Conservation (phyloP, 1,140 invertebrate species). For the Hycleus phaleratus region DNA sequence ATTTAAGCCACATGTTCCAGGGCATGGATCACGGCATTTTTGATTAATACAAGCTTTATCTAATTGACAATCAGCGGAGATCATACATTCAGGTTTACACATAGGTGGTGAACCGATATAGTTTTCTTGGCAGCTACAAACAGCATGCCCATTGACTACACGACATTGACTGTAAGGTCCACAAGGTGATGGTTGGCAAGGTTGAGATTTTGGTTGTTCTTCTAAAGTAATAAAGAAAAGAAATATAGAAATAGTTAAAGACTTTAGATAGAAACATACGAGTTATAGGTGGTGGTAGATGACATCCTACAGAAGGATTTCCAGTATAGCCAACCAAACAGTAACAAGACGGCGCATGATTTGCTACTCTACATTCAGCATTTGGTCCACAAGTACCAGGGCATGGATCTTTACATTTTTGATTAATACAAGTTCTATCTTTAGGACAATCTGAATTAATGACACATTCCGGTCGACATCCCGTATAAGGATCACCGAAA, state of each 20-base stretch:
- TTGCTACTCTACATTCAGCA: conserved; percentile 68
- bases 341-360: conserved; percentile 66
- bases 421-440: conserved; percentile 58
- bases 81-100: conserved; percentile 56
- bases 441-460: conserved; percentile 61
- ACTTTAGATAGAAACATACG: conserved; percentile 39
- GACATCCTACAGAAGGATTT: conserved; percentile 60
- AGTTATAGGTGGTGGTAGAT: conserved; percentile 40
- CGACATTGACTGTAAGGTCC: conserved; percentile 61
- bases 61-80: conserved; percentile 52
- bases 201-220: conserved; percentile 45
- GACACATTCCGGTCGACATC: conserved; percentile 64
- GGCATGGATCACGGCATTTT: conserved; percentile 56
- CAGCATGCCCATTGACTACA: conserved; percentile 49
- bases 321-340: conserved; percentile 56
- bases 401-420: conserved; percentile 63
- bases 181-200: conserved; percentile 64
- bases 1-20: conserved; percentile 56
- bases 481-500: conserved; percentile 61
- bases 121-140: conserved; percentile 55
- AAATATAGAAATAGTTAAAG: conserved; percentile 8
- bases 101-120: conserved; percentile 54
- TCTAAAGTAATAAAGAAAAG: conserved; percentile 1
- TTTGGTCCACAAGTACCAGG: conserved; percentile 65
- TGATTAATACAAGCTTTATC: conserved; percentile 53